Percentiles rank a stretch among this genome's conserved stretches.
phyloP scores from a whole-genome alignment of 2,113 vertebrate species.

The Poicephalus meyeri region DNA sequence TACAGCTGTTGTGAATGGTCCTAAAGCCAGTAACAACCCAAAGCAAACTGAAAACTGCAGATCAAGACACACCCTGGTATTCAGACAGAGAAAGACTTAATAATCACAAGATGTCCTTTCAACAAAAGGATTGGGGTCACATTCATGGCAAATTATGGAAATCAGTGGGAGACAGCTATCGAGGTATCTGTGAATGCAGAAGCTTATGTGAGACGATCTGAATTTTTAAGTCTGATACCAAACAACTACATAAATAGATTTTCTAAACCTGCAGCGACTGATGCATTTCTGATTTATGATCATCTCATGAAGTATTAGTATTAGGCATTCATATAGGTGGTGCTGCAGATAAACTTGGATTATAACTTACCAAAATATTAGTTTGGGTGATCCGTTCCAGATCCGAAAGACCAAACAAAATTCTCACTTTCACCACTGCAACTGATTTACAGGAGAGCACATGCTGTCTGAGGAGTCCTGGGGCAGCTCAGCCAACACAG shows the following conservation, averaged over 20 bases:
- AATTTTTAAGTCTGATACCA: not conserved
- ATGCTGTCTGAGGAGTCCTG: fast-evolving
- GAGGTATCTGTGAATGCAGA: not conserved
- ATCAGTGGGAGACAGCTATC: not conserved
- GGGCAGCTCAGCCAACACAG: not conserved
- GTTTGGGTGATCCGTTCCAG: not conserved
- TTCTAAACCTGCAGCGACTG: not conserved
- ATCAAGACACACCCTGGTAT: not conserved
- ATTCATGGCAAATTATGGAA: not conserved
- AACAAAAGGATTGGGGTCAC: not conserved
- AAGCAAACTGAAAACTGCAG: not conserved
- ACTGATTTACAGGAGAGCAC: not conserved
- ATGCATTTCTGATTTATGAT: not conserved
- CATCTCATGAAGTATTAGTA: not conserved
- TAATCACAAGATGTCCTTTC: not conserved
- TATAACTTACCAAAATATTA: not conserved
- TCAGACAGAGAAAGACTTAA: not conserved
- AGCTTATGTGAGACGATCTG: not conserved
- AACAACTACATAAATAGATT: not conserved
- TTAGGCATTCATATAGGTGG: not conserved
- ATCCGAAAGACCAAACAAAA: not conserved
- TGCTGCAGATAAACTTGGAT: not conserved
- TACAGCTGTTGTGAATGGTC: not conserved
- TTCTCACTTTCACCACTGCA: not conserved
- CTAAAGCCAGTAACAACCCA: not conserved